Evolutionary conservation across 2,797 vertebrate species (phyloP), one percentile per base, ranked within the genome.

Genomic region (Dryobates pubescens): DNA sequence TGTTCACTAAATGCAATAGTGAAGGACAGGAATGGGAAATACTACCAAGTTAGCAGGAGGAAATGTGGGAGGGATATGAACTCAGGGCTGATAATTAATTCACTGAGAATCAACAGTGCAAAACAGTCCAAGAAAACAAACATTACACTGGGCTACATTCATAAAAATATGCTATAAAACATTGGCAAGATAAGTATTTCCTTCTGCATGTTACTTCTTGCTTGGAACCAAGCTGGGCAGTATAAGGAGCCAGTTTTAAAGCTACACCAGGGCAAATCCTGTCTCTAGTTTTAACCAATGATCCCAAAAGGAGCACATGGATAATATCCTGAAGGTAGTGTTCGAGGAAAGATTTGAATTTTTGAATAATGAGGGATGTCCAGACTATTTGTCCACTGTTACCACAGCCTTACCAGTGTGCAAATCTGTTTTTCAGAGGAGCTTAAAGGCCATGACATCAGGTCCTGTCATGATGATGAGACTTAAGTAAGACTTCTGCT

Each of bases 121-220:
- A 75, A 83, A 63, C 7, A 70, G 19, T 51, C 7, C 2, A 4
- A 17, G 27, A 68, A 89, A 89, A 27, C 9, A 81, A 90, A 59
- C 0, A 0, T 15, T 53, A 5, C 19, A 32, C 17, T 57, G 27
- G n/a, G 9, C 18, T 70, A 17, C 4, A 2, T 73, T 73, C 23
- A 38, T 49, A 56, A 82, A 78, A 73, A 41, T 41, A 65, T 43
- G 15, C 8, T 63, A 19, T 70, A 64, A 84, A 72, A 7, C 5
- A 7, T 24, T 51, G 10, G 0, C 8, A 82, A 73, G n/a, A 29
- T 47, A 61, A 56, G 2, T 53, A 18, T 62, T 88, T 73, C 24
- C 30, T 72, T 82, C 32, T 79, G 7, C 30, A 58, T 76, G 47
- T 41, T 5, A 18, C 6, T 64, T 64, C 23, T 38, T 82, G 4